phyloP scores from a whole-genome alignment of 1,140 invertebrate genomes.

The Vanessa atalanta region DNA sequence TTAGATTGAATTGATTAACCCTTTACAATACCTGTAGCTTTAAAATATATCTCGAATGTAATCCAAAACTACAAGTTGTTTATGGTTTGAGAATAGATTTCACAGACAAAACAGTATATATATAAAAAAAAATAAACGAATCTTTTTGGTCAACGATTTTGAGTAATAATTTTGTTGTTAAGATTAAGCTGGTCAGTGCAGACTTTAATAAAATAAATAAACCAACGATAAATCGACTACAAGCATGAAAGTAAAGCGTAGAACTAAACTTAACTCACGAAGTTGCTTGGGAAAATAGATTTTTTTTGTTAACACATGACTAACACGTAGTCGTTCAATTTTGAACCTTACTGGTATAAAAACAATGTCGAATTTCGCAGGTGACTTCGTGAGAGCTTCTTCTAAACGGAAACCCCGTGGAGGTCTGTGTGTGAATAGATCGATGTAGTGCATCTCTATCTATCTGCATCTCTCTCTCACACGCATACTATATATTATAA shows the following conservation, averaged over 20 bases:
- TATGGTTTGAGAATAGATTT: background rate
- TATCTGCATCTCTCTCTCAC: conserved; percentile 74
- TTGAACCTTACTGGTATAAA: conserved; percentile 50
- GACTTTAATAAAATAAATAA: conserved; percentile 16
- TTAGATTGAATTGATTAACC: background rate
- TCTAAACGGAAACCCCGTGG: conserved; percentile 64
- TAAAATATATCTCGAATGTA: background rate
- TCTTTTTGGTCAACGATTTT: background rate
- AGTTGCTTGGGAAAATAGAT: conserved; percentile 67
- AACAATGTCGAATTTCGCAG: conserved; percentile 72
- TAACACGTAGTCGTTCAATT: conserved; percentile 57
- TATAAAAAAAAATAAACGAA: too few relatives aligned
- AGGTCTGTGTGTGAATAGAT: conserved; percentile 78
- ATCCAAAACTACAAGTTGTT: background rate
- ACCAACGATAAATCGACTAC: conserved; percentile 31
- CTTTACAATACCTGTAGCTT: too few relatives aligned
- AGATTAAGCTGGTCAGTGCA: background rate
- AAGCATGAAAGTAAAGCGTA: conserved; percentile 58
- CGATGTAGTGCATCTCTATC: conserved; percentile 76
- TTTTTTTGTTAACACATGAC: conserved; percentile 56
- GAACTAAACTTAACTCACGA: conserved; percentile 67
- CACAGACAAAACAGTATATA: background rate
- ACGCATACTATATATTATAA: conserved; percentile 56
- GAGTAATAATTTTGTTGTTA: background rate
- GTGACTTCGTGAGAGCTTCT: conserved; percentile 77